A percentile compares a stretch with the other conserved stretches of the same genome.
These are phyloP conservation scores for Aplochiton taeniatus DNA, from an alignment of 2,797 vertebrate species.

Conservation along the genomic window DNA sequence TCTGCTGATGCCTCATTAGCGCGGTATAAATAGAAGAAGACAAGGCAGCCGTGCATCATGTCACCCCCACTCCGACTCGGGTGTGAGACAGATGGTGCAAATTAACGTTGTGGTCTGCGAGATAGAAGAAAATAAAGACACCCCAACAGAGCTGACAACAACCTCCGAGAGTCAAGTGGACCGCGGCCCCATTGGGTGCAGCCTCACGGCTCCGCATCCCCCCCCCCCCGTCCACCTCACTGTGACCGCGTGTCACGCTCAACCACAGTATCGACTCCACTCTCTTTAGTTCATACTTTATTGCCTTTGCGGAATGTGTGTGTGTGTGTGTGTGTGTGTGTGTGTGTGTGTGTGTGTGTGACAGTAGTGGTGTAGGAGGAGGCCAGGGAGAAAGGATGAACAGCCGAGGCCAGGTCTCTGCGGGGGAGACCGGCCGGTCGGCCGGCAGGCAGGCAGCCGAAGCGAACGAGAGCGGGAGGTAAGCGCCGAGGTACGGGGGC, in stretches of 20 bases:
- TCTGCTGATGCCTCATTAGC: constrained; percentile 75
- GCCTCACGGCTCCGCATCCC: constrained; percentile 2
- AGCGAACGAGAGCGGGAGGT: constrained; percentile 47
- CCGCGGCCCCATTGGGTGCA: constrained; percentile 14
- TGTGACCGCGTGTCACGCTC: constrained; percentile 45
- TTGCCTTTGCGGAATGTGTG: constrained; percentile 3
- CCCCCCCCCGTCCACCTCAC: constrained; percentile 27
- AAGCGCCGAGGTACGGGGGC: constrained; percentile 47
- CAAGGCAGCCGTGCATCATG: constrained; percentile 72
- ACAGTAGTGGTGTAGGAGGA: constrained; percentile 47
- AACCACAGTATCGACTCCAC: constrained; percentile 26
- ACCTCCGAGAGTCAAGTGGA: constrained; percentile 47
- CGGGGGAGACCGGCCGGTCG: constrained; percentile 31
- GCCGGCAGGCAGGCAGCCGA: constrained; percentile 36
- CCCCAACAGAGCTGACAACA: constrained; percentile 46
- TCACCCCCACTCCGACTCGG: constrained; percentile 68
- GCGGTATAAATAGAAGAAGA: constrained; percentile 80
- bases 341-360: constrained; percentile 25
- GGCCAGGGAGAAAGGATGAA: constrained; percentile 41
- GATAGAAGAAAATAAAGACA: neutral
- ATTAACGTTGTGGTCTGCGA: constrained; percentile 68
- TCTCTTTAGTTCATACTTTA: constrained; percentile 5
- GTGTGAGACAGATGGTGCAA: constrained; percentile 76
- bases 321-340: constrained; percentile 33
- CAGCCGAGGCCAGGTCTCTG: constrained; percentile 62